Evolutionary conservation across 2,888 invertebrate genomes (phyloP).

Genomic region (Andrena dorsata): DNA sequence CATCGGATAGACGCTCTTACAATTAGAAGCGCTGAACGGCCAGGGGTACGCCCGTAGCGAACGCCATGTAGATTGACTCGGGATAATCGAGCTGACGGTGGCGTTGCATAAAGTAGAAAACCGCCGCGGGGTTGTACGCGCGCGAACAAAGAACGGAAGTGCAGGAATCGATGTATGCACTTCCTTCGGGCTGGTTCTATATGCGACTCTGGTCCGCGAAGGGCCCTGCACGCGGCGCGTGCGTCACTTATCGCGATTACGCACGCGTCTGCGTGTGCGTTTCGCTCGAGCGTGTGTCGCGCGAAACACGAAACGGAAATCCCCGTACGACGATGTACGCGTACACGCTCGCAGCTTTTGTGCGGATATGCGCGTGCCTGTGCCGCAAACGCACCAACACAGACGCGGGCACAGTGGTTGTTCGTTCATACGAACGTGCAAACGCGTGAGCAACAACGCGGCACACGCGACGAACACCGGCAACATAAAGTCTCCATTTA

Average conservation of each 20-base stretch:
- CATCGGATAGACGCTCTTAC: slow-evolving; percentile 22
- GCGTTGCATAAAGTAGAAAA: slow-evolving; percentile 56
- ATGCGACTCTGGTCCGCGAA: slow-evolving; percentile 22
- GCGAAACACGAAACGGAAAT: slow-evolving; percentile 68
- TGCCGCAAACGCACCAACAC: neutral
- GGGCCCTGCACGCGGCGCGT: slow-evolving; percentile 39
- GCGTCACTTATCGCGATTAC: slow-evolving; percentile 69
- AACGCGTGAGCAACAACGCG: slow-evolving; percentile 52
- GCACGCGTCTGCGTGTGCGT: slow-evolving; percentile 26
- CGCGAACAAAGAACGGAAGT: slow-evolving; percentile 72
- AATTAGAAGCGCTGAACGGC: slow-evolving; percentile 17
- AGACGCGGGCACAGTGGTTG: neutral
- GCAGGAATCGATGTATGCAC: slow-evolving; percentile 67
- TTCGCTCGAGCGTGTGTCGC: slow-evolving; percentile 35
- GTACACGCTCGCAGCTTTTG: neutral
- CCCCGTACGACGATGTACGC: slow-evolving; percentile 50
- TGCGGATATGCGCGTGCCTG: neutral
- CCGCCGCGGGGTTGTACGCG: slow-evolving; percentile 40
- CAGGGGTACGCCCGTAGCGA: slow-evolving; percentile 13
- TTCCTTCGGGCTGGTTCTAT: slow-evolving; percentile 59
- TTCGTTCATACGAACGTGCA: neutral
- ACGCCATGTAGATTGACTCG: slow-evolving; percentile 45
- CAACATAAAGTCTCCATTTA: slow-evolving; percentile 84
- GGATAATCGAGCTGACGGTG: slow-evolving; percentile 56
- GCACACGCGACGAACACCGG: slow-evolving; percentile 66